Conservation (phyloP, 1,140 invertebrate genomes). For the Leucophenga varia region DNA sequence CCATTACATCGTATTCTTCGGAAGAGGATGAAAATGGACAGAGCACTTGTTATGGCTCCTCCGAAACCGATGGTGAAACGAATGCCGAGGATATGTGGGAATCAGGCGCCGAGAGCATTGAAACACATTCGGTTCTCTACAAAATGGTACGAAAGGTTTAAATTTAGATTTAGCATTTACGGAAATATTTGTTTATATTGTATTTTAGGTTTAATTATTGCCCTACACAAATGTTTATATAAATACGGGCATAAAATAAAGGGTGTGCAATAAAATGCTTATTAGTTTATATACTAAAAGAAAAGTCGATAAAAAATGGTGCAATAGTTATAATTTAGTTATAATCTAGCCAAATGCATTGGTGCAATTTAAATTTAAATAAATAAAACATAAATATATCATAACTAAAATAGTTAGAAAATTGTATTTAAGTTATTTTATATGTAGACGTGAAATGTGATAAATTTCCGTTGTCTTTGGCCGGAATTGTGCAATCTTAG, state of each 20-base stretch:
- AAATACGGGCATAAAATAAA: slow-evolving; percentile 5
- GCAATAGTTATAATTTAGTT: slow-evolving; percentile 38
- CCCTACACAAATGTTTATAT: too few relatives aligned
- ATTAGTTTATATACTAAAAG: neutral
- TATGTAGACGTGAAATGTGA: slow-evolving; percentile 51
- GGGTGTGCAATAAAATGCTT: slow-evolving; percentile 37
- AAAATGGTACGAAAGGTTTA: slow-evolving; percentile 62
- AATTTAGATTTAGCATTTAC: too few relatives aligned
- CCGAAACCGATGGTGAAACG: slow-evolving; percentile 66
- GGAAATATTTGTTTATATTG: too few relatives aligned
- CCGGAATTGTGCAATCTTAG: slow-evolving; percentile 55
- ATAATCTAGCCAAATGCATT: slow-evolving; percentile 44
- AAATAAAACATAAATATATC: neutral
- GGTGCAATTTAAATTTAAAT: slow-evolving; percentile 34
- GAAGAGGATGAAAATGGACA: slow-evolving; percentile 31
- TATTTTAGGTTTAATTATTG: too few relatives aligned
- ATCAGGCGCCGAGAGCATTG: slow-evolving; percentile 80
- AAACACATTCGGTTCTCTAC: slow-evolving; percentile 80
- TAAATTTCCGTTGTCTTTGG: slow-evolving; percentile 56
- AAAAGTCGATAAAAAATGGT: slow-evolving; percentile 22
- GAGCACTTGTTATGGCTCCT: slow-evolving; percentile 50
- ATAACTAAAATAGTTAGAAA: neutral
- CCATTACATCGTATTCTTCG: slow-evolving; percentile 36
- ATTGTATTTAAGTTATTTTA: slow-evolving; percentile 23
- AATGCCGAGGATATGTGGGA: slow-evolving; percentile 75